Percentiles rank a stretch among this genome's conserved stretches.
phyloP scores from a whole-genome alignment of 2,888 invertebrate species.

The Steinernema hermaphroditum region DNA sequence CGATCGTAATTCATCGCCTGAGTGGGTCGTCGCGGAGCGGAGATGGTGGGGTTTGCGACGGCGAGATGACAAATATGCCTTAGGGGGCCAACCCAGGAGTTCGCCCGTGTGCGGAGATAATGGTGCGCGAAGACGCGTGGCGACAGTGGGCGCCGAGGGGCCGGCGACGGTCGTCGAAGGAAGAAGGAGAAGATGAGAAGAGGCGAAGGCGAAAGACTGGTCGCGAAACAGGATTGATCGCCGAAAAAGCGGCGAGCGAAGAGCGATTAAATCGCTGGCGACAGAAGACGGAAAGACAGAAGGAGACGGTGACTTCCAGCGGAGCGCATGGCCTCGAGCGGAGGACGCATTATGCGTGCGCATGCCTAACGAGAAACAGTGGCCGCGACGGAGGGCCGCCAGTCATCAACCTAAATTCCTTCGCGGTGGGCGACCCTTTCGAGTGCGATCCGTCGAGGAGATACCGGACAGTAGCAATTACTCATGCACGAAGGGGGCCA shows the following conservation, averaged over 20 bases:
- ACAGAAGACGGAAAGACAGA: neutral
- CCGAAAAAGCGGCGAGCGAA: conserved; percentile 22
- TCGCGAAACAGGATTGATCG: conserved; percentile 1
- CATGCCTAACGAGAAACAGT: conserved; percentile 13
- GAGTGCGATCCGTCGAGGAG: neutral
- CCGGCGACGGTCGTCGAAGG: neutral
- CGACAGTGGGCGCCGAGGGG: neutral
- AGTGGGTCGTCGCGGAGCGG: neutral
- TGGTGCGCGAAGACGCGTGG: conserved; percentile 8
- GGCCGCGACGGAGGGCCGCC: conserved; percentile 8
- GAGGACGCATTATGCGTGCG: conserved; percentile 5
- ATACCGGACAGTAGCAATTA: conserved; percentile 12
- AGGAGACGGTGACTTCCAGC: conserved; percentile 13
- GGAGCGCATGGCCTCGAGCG: conserved; percentile 15
- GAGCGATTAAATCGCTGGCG: conserved; percentile 26
- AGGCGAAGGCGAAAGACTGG: conserved; percentile 4
- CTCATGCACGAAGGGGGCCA: conserved; percentile 5
- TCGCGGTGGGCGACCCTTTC: neutral
- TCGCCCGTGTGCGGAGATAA: neutral
- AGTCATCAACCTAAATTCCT: conserved; percentile 16
- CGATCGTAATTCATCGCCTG: neutral
- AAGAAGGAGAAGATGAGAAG: conserved; percentile 8
- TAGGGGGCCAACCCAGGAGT: conserved; percentile 19
- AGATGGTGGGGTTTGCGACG: neutral
- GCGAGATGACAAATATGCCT: conserved; percentile 23